These are phyloP conservation scores for Hirudo medicinalis DNA, from an alignment of 1,140 invertebrate species.

Conservation along the genomic window DNA sequence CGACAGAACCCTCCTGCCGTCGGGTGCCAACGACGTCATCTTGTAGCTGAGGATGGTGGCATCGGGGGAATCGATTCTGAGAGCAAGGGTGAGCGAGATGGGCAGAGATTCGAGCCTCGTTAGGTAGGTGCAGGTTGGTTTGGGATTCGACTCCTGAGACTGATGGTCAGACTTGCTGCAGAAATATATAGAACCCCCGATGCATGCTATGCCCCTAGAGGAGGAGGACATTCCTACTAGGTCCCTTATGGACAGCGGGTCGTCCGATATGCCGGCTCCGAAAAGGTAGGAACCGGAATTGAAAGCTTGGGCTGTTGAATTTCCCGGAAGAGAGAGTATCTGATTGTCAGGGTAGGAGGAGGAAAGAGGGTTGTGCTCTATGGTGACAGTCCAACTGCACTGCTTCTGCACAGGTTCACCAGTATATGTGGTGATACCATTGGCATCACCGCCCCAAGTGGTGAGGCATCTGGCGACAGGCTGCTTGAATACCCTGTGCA, in stretches of 20 bases:
- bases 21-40: slow-evolving; percentile 24
- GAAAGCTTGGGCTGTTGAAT: not conserved
- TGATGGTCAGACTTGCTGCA: slow-evolving; percentile 29
- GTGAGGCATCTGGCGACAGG: slow-evolving; percentile 17
- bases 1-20: slow-evolving; percentile 10
- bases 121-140: slow-evolving; percentile 17
- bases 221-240: slow-evolving; percentile 30
- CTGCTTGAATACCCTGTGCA: too few relatives aligned
- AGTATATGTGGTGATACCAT: slow-evolving; percentile 31
- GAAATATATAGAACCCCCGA: slow-evolving; percentile 29
- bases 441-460: slow-evolving; percentile 26
- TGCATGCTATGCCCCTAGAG: slow-evolving; percentile 32
- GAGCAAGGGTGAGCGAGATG: slow-evolving; percentile 29
- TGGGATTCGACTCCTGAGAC: not conserved
- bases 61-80: slow-evolving; percentile 26
- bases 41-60: slow-evolving; percentile 30
- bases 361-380: slow-evolving; percentile 29
- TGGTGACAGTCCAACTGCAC: slow-evolving; percentile 31
- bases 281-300: slow-evolving; percentile 29
- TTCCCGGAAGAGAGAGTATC: too few relatives aligned
- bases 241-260: slow-evolving; percentile 30
- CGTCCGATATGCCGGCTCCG: slow-evolving; percentile 32
- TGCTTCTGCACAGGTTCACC: slow-evolving; percentile 25
- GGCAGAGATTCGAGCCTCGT: slow-evolving; percentile 30
- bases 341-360: too few relatives aligned